phyloP scores from a whole-genome alignment of 2,113 vertebrate genomes.

The Pituophis catenifer region DNA sequence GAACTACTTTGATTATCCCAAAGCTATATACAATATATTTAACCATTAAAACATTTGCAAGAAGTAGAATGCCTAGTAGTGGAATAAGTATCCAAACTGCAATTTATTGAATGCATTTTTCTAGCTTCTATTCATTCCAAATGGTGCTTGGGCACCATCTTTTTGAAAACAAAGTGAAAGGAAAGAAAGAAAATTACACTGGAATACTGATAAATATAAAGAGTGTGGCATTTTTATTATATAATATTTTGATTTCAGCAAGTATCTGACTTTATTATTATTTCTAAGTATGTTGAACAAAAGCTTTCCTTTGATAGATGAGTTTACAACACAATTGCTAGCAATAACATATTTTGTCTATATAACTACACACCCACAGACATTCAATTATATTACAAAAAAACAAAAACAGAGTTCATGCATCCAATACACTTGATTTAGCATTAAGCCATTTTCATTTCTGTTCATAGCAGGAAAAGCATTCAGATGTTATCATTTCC shows the following conservation, averaged over 20 bases:
- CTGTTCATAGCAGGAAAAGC: constrained; percentile 8
- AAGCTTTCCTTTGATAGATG: constrained; percentile 37
- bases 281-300: neutral
- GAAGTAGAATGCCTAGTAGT: neutral
- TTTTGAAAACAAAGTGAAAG: neutral
- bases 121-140: neutral
- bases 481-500: neutral
- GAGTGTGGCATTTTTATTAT: neutral
- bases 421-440: constrained; percentile 26
- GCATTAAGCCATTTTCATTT: constrained; percentile 20
- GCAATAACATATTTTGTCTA: constrained; percentile 31
- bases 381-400: neutral
- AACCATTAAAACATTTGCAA: neutral
- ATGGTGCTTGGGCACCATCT: neutral
- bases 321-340: constrained; percentile 26
- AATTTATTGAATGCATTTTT: neutral
- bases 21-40: neutral
- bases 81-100: neutral
- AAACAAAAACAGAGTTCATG: constrained; percentile 26
- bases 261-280: constrained; percentile 23
- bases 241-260: constrained; percentile 4
- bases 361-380: constrained; percentile 1
- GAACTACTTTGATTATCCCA: neutral
- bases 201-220: neutral
- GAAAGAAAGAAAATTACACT: neutral